These are phyloP conservation scores for Phalera bucephala DNA, from an alignment of 2,888 invertebrate species.

Conservation along the genomic window DNA sequence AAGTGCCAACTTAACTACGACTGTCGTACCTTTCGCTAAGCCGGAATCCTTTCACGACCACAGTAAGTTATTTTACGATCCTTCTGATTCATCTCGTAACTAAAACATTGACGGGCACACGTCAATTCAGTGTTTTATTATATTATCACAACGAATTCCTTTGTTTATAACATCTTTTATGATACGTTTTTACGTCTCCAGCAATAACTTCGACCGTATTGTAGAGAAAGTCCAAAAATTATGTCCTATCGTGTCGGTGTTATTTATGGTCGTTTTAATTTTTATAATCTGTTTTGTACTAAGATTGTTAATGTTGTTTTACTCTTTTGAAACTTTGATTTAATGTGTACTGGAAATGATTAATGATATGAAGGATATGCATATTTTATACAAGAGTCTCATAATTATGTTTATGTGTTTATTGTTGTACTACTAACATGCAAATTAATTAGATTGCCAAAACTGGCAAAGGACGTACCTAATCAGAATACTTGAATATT, in stretches of 20 bases:
- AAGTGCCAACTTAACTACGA: not conserved
- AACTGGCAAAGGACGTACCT: too few species aligned
- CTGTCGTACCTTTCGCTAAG: not conserved
- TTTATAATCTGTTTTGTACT: constrained; percentile 32
- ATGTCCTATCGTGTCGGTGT: constrained; percentile 30
- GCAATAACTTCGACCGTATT: constrained; percentile 20
- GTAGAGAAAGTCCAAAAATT: constrained; percentile 31
- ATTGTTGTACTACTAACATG: too few species aligned
- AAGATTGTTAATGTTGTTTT: not conserved
- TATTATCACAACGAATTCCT: constrained; percentile 28
- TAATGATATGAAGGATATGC: too few species aligned
- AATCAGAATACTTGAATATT: too few species aligned
- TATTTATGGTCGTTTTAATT: constrained; percentile 18
- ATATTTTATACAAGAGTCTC: too few species aligned
- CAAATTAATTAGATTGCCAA: too few species aligned
- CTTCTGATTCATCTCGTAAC: constrained; percentile 17
- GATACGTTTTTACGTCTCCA: constrained; percentile 17
- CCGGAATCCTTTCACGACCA: not conserved
- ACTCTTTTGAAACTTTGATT: not conserved
- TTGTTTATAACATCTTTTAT: constrained; percentile 39
- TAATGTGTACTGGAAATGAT: not conserved
- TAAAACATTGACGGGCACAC: constrained; percentile 28
- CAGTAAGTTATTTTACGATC: constrained; percentile 1
- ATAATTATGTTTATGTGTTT: too few species aligned
- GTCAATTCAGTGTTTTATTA: constrained; percentile 34